These are phyloP conservation scores for Falco berigora DNA, from an alignment of 2,797 vertebrate genomes.

Conservation along the genomic window DNA sequence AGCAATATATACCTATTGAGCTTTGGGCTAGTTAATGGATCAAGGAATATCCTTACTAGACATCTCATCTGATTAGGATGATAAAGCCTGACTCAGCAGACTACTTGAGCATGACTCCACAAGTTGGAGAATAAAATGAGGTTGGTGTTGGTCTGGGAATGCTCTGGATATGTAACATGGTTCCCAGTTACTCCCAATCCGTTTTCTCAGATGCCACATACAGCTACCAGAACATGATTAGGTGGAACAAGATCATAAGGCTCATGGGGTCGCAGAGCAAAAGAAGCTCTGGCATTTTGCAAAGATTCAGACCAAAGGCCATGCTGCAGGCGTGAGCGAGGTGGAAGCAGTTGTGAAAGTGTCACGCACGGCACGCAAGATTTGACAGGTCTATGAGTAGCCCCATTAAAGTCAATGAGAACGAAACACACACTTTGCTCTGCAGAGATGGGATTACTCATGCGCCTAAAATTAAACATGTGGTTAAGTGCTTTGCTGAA, in stretches of 20 bases:
- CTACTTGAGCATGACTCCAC: neutral
- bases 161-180: neutral
- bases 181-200: neutral
- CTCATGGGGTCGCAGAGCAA: neutral
- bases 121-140: neutral
- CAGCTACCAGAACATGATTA: neutral
- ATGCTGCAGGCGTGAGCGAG: neutral
- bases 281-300: neutral
- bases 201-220: neutral
- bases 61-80: neutral
- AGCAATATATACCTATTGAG: neutral
- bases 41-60: neutral
- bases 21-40: neutral
- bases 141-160: neutral
- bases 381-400: neutral
- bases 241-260: neutral
- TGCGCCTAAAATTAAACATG: conserved; percentile 64
- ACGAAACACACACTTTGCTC: neutral
- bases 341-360: neutral
- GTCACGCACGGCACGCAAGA: neutral
- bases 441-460: conserved; percentile 56
- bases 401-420: conserved; percentile 30
- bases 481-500: conserved; percentile 65
- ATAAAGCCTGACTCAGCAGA: neutral
- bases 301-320: neutral